phyloP scores from a whole-genome alignment of 2,113 vertebrate genomes.

The Neolamprologus sp. region DNA sequence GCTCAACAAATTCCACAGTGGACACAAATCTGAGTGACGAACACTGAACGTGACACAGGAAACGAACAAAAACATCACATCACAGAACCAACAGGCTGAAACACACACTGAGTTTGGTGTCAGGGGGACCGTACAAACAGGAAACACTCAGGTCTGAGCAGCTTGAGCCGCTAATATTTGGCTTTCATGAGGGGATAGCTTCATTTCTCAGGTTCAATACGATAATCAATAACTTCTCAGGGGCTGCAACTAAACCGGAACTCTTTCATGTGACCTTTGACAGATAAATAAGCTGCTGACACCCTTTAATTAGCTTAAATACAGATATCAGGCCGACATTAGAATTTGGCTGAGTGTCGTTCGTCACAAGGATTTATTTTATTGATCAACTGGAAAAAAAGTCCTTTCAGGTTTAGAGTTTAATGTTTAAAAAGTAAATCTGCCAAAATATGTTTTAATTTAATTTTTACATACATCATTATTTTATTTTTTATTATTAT shows the following conservation, averaged over 20 bases:
- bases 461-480: fast-evolving
- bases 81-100: neutral
- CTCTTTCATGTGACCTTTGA: neutral
- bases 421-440: neutral
- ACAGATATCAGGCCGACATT: neutral
- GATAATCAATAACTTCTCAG: neutral
- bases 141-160: neutral
- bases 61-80: neutral
- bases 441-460: neutral
- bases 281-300: neutral
- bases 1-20: neutral
- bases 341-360: neutral
- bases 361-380: neutral
- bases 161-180: neutral
- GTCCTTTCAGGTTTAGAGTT: neutral
- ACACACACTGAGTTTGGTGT: neutral
- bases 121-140: neutral
- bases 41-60: neutral
- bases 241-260: fast-evolving
- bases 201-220: neutral
- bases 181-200: neutral
- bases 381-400: neutral
- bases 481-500: neutral
- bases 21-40: neutral
- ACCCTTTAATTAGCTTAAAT: neutral